These are phyloP conservation scores for Casuarius casuarius DNA, from an alignment of 2,113 vertebrate genomes.

Conservation along the genomic window DNA sequence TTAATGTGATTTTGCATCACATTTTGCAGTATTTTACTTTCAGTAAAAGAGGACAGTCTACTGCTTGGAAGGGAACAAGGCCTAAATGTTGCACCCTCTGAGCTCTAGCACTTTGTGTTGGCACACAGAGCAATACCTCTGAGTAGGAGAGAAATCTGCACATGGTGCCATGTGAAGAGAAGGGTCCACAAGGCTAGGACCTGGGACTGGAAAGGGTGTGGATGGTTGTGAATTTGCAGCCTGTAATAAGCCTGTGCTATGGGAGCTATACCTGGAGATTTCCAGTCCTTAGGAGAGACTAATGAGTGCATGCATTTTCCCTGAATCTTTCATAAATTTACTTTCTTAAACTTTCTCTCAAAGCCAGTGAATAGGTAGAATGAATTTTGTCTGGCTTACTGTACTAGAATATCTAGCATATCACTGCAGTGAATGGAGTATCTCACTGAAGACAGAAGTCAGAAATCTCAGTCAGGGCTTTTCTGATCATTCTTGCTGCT, in stretches of 20 bases:
- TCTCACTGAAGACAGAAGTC: neutral
- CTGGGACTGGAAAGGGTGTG: neutral
- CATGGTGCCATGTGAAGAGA: neutral
- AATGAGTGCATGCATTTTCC: neutral
- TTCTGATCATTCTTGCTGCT: neutral
- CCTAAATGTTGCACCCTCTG: neutral
- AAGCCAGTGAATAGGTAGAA: neutral
- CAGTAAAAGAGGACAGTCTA: neutral
- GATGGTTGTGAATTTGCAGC: neutral
- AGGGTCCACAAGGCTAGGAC: fast-evolving
- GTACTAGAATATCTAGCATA: neutral
- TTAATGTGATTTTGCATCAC: neutral
- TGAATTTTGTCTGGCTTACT: neutral
- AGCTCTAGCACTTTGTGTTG: neutral
- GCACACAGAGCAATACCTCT: neutral
- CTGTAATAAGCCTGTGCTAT: neutral
- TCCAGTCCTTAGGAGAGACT: neutral
- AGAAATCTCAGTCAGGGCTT: neutral
- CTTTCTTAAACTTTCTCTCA: neutral
- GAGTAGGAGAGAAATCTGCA: neutral
- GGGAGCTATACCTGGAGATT: neutral
- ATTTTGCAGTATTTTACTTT: neutral
- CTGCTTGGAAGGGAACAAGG: neutral
- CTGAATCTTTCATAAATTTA: neutral
- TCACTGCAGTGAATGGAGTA: neutral